Conservation (phyloP, 2,888 invertebrate genomes). For the Cordilura impudica region DNA sequence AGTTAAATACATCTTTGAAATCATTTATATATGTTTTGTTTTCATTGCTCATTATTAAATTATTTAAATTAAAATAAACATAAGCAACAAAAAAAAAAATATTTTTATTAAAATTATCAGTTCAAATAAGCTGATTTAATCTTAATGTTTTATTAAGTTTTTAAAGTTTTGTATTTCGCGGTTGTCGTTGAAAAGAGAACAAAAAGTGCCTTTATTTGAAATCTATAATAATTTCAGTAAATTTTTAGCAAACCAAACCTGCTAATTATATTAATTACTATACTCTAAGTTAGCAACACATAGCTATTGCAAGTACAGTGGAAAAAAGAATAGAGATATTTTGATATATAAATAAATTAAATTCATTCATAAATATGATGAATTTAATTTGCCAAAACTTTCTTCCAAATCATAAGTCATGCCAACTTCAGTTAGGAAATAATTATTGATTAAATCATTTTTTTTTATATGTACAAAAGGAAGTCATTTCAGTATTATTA, state of each 20-base stretch:
- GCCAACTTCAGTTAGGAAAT: too few relatives aligned
- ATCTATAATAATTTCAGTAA: background rate
- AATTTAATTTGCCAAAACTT: too few relatives aligned
- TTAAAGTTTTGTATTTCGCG: background rate
- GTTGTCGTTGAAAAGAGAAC: background rate
- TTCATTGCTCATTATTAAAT: slow-evolving; percentile 3
- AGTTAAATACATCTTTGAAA: background rate
- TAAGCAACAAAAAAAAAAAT: too few relatives aligned
- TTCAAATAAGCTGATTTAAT: background rate
- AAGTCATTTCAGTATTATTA: too few relatives aligned
- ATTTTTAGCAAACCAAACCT: too few relatives aligned
- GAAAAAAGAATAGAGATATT: background rate
- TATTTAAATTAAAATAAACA: slow-evolving; percentile 8
- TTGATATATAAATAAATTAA: too few relatives aligned
- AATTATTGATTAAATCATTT: too few relatives aligned
- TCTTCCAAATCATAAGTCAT: too few relatives aligned
- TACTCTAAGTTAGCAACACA: background rate
- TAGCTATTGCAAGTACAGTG: background rate
- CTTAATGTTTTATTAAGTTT: background rate
- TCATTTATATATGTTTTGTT: background rate
- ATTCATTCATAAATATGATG: too few relatives aligned
- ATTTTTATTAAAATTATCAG: background rate
- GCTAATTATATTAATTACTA: too few relatives aligned
- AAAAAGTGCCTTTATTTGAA: slow-evolving; percentile 30
- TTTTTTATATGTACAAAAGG: too few relatives aligned